Evolutionary conservation across 1,140 invertebrate species (phyloP), one percentile per base, ranked within the genome.

Genomic region (Cyrtorhinus lividipennis): DNA sequence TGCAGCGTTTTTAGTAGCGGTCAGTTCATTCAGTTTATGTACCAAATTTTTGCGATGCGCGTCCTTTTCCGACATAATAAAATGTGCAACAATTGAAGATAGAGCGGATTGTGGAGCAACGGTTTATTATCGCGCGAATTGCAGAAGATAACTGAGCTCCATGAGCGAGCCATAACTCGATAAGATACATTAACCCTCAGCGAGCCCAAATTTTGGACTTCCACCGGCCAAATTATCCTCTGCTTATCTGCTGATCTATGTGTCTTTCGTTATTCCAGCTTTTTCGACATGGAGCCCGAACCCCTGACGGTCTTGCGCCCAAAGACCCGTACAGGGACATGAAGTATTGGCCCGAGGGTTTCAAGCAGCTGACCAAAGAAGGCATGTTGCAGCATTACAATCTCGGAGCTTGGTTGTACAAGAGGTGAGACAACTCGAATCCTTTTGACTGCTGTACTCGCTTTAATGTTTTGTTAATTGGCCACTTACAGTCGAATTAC

Each of bases 201-300:
- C 38, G 38, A 44, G 38, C 38, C 8, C 38, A 44, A 44, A 10
- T n/a, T 10, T 44, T n/a, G n/a, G 38, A 5, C 48, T 13, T 5
- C 20, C 48, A 53, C 48, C 5, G 20, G 8, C 5, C 18, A 5
- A 10, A 12, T 24, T 24, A 24, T 8, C 25, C 5, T 59, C n/a
- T n/a, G n/a, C n/a, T n/a, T n/a, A n/a, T n/a, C n/a, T n/a, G n/a
- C n/a, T n/a, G n/a, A n/a, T n/a, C n/a, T n/a, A n/a, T n/a, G n/a
- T n/a, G n/a, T n/a, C n/a, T n/a, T n/a, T n/a, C n/a, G n/a, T 63
- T 62, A 61, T 71, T 73, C 26, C 62, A 81, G 76, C 68, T 89
- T 22, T 88, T 77, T 71, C 77, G 90, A 62, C 91, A 94, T 78
- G 91, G 90, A 25, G 90, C 92, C 70, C 77, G 91, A 66, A 88